A percentile compares a stretch with the other conserved stretches of the same genome.
These are phyloP conservation scores for Xylota segnis DNA, from an alignment of 2,888 invertebrate genomes.

Conservation along the genomic window DNA sequence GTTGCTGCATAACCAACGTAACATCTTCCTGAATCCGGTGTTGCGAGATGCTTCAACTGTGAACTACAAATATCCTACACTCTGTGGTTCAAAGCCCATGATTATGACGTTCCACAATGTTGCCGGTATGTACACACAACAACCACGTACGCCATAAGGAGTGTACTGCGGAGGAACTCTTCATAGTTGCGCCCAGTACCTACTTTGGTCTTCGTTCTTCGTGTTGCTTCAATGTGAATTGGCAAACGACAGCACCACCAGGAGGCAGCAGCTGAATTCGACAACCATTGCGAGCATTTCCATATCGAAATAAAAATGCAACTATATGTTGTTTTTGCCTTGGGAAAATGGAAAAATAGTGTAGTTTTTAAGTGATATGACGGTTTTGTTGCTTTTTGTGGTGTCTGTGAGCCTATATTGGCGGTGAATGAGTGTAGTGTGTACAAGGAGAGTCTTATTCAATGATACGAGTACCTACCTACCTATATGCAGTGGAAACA, in stretches of 20 bases:
- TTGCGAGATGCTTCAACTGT: slow-evolving; percentile 26
- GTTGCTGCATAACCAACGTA: slow-evolving; percentile 5
- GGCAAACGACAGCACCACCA: slow-evolving; percentile 10
- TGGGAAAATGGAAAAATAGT: slow-evolving; percentile 47
- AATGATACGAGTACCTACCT: no score
- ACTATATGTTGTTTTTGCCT: slow-evolving; percentile 25
- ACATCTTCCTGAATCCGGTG: slow-evolving; percentile 24
- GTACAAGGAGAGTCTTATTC: slow-evolving; percentile 6
- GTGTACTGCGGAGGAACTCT: background rate
- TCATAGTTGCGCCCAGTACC: background rate
- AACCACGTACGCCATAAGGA: background rate
- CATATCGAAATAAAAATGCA: slow-evolving; percentile 49
- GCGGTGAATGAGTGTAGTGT: slow-evolving; percentile 16
- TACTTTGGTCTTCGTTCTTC: background rate
- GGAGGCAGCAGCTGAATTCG: slow-evolving; percentile 16
- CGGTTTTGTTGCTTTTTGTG: background rate
- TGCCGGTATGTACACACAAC: background rate
- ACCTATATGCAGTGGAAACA: background rate
- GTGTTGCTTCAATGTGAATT: slow-evolving; percentile 3
- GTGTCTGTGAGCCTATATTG: slow-evolving; percentile 4
- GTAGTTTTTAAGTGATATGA: slow-evolving; percentile 33
- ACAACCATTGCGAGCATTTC: slow-evolving; percentile 36
- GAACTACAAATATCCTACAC: slow-evolving; percentile 37
- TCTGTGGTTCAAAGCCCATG: slow-evolving; percentile 20
- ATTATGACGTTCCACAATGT: slow-evolving; percentile 45